A percentile compares a stretch with the other conserved stretches of the same genome.
Conservation (phyloP, 53 echinoderm and acorn worm species). For the Crossaster papposus region DNA sequence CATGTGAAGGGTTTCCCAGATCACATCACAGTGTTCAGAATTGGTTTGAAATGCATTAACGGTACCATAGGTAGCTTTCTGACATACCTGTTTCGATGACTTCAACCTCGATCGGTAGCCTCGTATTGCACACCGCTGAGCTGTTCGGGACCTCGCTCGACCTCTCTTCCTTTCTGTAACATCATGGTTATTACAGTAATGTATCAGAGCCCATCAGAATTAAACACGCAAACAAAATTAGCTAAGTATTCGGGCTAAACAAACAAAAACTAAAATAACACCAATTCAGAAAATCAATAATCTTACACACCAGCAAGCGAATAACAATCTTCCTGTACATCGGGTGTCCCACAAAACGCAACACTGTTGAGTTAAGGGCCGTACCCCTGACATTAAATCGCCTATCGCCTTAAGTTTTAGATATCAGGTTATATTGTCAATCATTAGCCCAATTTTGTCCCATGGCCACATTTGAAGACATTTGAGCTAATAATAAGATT, state of each 20-base stretch:
- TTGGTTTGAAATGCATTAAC: background rate
- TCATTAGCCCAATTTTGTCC: no score
- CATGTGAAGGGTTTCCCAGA: no score
- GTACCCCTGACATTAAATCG: no score
- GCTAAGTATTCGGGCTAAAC: background rate
- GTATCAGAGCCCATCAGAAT: background rate
- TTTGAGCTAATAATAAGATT: no score
- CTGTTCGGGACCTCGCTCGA: background rate
- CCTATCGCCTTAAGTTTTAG: no score
- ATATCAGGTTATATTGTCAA: no score
- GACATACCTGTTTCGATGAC: constrained; percentile 3
- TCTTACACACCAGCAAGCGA: background rate
- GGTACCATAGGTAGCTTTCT: background rate
- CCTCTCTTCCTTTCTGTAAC: background rate
- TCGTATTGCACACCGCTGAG: background rate
- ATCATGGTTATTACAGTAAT: background rate
- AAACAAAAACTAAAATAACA: no score
- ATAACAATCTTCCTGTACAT: background rate
- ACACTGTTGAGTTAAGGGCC: no score
- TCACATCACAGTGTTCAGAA: no score
- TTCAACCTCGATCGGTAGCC: constrained; percentile 6
- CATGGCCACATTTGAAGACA: no score
- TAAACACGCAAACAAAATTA: background rate
- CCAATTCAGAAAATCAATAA: background rate
- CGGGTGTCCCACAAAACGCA: no score